A percentile compares a stretch with the other conserved stretches of the same genome.
These are phyloP conservation scores for Drosophila setosimentum DNA, from an alignment of 2,888 invertebrate genomes.

Conservation along the genomic window DNA sequence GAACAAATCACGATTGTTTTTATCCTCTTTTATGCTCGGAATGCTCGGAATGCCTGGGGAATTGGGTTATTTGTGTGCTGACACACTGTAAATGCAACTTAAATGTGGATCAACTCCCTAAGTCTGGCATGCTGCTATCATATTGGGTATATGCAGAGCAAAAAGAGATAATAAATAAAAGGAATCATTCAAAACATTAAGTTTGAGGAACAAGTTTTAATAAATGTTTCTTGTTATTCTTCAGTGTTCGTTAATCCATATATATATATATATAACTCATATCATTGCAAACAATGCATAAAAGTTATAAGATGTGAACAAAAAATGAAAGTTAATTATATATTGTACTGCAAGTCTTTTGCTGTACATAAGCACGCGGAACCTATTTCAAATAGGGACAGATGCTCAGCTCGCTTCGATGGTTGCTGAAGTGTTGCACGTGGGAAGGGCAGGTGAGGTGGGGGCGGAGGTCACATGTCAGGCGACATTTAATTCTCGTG, in stretches of 20 bases:
- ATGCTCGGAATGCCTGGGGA: constrained; percentile 41
- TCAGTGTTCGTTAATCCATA: not conserved
- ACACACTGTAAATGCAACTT: constrained; percentile 21
- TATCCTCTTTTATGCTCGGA: constrained; percentile 5
- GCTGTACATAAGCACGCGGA: not conserved
- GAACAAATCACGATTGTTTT: constrained; percentile 17
- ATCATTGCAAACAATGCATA: not conserved
- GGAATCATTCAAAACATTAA: not conserved
- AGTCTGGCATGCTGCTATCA: constrained; percentile 13
- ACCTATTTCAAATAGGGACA: constrained; percentile 10
- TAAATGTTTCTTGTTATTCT: not conserved
- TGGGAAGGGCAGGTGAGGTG: not conserved
- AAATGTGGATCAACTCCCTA: constrained; percentile 17
- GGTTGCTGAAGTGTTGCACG: constrained; percentile 3
- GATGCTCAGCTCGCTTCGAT: not conserved
- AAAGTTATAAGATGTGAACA: constrained; percentile 7
- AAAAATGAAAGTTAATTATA: constrained; percentile 41
- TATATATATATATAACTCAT: not conserved
- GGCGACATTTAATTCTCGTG: constrained; percentile 55
- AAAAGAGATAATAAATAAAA: not conserved
- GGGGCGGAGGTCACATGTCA: constrained; percentile 50
- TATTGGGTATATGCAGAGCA: not conserved
- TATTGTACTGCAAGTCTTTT: constrained; percentile 4
- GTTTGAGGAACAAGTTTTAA: no score
- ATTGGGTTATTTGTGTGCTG: constrained; percentile 46